Conservation (phyloP, 2,113 vertebrate genomes). For the Seriola rivoliana region DNA sequence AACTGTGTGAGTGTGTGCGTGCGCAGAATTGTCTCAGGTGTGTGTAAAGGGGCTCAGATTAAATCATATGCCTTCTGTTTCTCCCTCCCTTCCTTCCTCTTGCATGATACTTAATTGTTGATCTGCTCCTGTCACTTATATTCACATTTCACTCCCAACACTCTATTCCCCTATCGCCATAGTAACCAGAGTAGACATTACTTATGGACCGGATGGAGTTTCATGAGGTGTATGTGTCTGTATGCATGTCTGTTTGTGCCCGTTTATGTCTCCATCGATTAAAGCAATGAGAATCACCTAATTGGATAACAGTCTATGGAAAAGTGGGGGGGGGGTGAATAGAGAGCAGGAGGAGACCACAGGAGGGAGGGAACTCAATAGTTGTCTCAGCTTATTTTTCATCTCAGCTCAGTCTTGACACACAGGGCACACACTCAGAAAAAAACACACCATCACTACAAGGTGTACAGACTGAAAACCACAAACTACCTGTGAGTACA, state of each 20-base stretch:
- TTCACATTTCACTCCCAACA: slow-evolving; percentile 61
- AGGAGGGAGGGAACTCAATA: slow-evolving; percentile 53
- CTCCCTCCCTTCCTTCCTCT: slow-evolving; percentile 15
- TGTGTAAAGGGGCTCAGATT: slow-evolving; percentile 36
- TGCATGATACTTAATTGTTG: slow-evolving; percentile 55
- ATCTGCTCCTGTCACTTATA: slow-evolving; percentile 72
- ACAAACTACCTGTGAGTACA: neutral
- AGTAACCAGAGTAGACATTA: slow-evolving; percentile 46
- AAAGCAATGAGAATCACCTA: slow-evolving; percentile 70
- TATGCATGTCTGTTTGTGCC: slow-evolving; percentile 46
- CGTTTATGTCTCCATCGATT: slow-evolving; percentile 67
- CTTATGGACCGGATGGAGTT: slow-evolving; percentile 16
- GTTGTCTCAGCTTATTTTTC: slow-evolving; percentile 71
- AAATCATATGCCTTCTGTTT: slow-evolving; percentile 18
- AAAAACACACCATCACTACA: neutral
- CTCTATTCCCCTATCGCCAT: slow-evolving; percentile 38
- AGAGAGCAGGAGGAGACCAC: slow-evolving; percentile 44
- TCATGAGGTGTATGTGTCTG: slow-evolving; percentile 13
- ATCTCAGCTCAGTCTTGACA: slow-evolving; percentile 61
- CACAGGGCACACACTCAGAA: neutral
- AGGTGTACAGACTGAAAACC: neutral
- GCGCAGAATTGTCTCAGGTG: neutral
- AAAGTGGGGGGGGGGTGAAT: slow-evolving; percentile 34
- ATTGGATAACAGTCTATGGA: slow-evolving; percentile 71
- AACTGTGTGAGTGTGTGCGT: neutral